Conservation (phyloP, 2,888 invertebrate species). For the Subacronicta megacephala region DNA sequence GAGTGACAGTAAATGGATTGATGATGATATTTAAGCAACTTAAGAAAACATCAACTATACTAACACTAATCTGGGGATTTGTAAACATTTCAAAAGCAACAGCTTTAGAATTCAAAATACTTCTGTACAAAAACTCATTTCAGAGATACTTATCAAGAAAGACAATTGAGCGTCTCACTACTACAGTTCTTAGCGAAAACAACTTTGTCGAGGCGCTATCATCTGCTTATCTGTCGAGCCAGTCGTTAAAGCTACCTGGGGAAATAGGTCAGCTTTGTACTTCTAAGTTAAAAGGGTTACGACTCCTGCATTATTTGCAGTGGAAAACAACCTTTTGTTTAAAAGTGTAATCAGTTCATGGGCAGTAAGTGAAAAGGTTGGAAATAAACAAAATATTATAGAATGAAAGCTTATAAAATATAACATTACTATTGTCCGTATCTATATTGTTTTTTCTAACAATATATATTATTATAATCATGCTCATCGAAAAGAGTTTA, state of each 20-base stretch:
- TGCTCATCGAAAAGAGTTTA: constrained; percentile 9
- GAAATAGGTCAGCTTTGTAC: constrained; percentile 51
- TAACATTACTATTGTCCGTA: too few relatives aligned
- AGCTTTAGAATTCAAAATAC: background rate
- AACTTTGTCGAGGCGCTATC: constrained; percentile 27
- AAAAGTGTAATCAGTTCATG: too few relatives aligned
- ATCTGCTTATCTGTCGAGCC: constrained; percentile 42
- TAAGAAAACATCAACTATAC: too few relatives aligned
- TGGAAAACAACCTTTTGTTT: background rate
- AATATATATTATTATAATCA: constrained; percentile 3
- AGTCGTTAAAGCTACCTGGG: constrained; percentile 45
- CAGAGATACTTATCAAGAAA: constrained; percentile 23
- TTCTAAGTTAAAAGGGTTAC: constrained; percentile 46
- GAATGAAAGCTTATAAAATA: too few relatives aligned
- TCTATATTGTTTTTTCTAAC: too few relatives aligned
- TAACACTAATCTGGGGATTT: too few relatives aligned
- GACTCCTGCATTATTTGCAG: constrained; percentile 27
- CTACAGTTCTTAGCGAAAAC: constrained; percentile 34
- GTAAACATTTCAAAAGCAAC: background rate
- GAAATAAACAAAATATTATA: too few relatives aligned
- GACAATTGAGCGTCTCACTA: constrained; percentile 9
- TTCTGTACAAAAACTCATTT: constrained; percentile 1
- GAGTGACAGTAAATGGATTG: too few relatives aligned
- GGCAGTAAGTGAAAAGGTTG: too few relatives aligned
- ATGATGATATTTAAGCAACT: too few relatives aligned